Evolutionary conservation across 2,888 invertebrate species (phyloP).

Genomic region (Philereme vetulata): DNA sequence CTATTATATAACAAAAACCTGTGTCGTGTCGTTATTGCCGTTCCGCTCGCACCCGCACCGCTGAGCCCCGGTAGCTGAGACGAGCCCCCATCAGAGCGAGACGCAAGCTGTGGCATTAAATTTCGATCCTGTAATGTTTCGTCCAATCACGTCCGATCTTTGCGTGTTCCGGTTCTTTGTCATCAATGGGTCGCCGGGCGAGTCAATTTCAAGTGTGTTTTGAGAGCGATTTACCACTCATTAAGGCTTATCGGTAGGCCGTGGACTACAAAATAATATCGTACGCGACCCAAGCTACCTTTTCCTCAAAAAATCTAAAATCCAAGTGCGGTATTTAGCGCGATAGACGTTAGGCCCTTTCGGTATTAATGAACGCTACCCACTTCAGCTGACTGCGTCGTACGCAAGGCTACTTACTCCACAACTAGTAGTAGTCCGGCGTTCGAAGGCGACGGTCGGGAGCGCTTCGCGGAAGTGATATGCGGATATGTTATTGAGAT

Average conservation of each 20-base stretch:
- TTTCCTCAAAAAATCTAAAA: slow-evolving; percentile 25
- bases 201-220: slow-evolving; percentile 80
- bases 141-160: slow-evolving; percentile 86
- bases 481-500: slow-evolving; percentile 69
- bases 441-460: slow-evolving; percentile 62
- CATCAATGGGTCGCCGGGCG: slow-evolving; percentile 88
- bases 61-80: slow-evolving; percentile 29
- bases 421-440: slow-evolving; percentile 77
- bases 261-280: slow-evolving; percentile 12
- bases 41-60: slow-evolving; percentile 57
- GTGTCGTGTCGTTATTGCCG: slow-evolving; percentile 54
- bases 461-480: slow-evolving; percentile 55
- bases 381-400: slow-evolving; percentile 84
- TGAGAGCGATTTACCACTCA: slow-evolving; percentile 62
- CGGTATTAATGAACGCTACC: slow-evolving; percentile 70
- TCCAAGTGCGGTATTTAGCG: slow-evolving; percentile 56
- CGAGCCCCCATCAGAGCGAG: slow-evolving; percentile 55
- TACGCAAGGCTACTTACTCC: slow-evolving; percentile 81
- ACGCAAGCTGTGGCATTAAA: slow-evolving; percentile 70
- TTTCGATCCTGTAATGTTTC: slow-evolving; percentile 79
- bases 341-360: slow-evolving; percentile 65
- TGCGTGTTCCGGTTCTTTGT: slow-evolving; percentile 87
- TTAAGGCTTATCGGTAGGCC: slow-evolving; percentile 50
- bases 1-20: slow-evolving; percentile 73
- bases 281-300: background rate